Percentiles rank a stretch among this genome's conserved stretches.
These are phyloP conservation scores for Hafferia zeledoni DNA, from an alignment of 2,797 vertebrate genomes.

Conservation along the genomic window DNA sequence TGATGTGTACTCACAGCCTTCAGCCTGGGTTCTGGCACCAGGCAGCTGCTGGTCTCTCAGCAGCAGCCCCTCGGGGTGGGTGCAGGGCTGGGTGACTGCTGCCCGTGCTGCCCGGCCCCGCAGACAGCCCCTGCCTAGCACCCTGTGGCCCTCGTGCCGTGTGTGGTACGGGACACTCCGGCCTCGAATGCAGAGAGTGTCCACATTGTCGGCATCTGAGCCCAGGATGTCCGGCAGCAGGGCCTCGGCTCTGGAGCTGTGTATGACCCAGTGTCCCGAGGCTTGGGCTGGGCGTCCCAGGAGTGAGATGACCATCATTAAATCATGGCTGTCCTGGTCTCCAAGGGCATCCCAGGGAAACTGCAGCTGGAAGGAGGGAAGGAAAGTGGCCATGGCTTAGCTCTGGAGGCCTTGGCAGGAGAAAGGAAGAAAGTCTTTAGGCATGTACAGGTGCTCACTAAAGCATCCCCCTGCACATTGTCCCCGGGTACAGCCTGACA, in stretches of 20 bases:
- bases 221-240: background rate
- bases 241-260: background rate
- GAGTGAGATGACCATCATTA: constrained; percentile 28
- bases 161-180: background rate
- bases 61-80: background rate
- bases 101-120: background rate
- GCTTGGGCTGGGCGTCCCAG: background rate
- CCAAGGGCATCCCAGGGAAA: background rate
- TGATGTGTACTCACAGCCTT: constrained; percentile 39
- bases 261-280: background rate
- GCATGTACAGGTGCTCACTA: accelerated
- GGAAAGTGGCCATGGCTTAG: background rate
- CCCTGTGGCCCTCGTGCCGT: background rate
- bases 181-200: background rate
- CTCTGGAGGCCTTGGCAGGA: background rate
- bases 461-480: accelerated
- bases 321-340: background rate
- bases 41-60: background rate
- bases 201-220: background rate
- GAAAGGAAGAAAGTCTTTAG: background rate
- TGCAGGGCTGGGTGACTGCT: background rate
- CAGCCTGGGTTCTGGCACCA: background rate
- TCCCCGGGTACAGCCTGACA: background rate
- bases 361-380: constrained; percentile 52
- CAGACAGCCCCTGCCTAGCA: background rate